Conservation (phyloP, 2,888 invertebrate genomes). For the Drosophila melanosoma region DNA sequence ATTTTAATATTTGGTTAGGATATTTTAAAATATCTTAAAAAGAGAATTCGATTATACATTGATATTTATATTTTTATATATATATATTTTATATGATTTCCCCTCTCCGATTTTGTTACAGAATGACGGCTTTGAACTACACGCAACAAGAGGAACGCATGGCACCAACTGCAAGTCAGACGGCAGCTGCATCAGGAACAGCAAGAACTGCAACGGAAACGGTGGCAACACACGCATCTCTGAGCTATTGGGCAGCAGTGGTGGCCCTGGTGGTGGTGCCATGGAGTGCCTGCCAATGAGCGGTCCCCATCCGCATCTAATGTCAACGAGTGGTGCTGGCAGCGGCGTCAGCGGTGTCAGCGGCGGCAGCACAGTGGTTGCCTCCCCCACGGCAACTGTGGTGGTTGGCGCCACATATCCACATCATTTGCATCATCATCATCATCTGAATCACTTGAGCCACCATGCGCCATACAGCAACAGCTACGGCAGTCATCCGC, state of each 20-base stretch:
- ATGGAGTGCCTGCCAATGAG: slow-evolving; percentile 94
- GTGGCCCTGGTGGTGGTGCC: slow-evolving; percentile 75
- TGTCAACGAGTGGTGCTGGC: slow-evolving; percentile 42
- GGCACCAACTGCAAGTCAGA: slow-evolving; percentile 61
- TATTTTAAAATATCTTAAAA: slow-evolving; percentile 9
- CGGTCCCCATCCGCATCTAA: slow-evolving; percentile 83
- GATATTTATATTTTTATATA: not conserved
- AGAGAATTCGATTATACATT: not conserved
- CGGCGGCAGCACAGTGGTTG: slow-evolving; percentile 46
- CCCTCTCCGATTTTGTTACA: slow-evolving; percentile 39
- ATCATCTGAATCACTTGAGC: slow-evolving; percentile 77
- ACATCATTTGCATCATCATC: slow-evolving; percentile 81
- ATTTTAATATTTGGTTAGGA: not conserved
- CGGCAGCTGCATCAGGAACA: slow-evolving; percentile 59
- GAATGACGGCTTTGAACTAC: slow-evolving; percentile 79
- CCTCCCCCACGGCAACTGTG: slow-evolving; percentile 72
- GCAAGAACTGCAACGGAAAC: slow-evolving; percentile 43
- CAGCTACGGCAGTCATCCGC: slow-evolving; percentile 87
- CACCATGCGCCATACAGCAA: slow-evolving; percentile 81
- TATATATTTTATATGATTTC: not conserved
- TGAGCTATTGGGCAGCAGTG: slow-evolving; percentile 47
- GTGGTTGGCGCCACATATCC: slow-evolving; percentile 81
- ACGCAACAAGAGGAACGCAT: slow-evolving; percentile 55
- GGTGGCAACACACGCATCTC: slow-evolving; percentile 27
- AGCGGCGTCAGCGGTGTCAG: slow-evolving; percentile 2